phyloP scores from a whole-genome alignment of 2,888 invertebrate species.

The Drosophila falleni region DNA sequence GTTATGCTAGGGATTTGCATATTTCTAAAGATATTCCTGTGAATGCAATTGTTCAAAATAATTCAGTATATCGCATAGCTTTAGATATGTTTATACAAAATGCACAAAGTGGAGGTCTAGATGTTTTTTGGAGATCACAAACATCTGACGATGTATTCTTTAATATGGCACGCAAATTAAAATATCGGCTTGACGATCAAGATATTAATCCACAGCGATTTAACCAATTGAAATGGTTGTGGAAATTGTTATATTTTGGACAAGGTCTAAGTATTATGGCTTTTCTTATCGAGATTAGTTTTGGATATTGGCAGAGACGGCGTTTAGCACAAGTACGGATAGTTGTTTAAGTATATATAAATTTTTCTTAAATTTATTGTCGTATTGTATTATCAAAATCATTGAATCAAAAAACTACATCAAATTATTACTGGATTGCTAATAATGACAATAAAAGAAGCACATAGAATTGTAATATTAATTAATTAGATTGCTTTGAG shows the following conservation, averaged over 20 bases:
- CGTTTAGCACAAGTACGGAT: background rate
- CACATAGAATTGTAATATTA: no score
- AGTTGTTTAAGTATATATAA: background rate
- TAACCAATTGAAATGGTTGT: background rate
- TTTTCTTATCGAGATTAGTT: constrained; percentile 31
- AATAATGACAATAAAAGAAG: background rate
- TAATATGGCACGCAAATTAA: background rate
- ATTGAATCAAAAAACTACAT: constrained; percentile 1
- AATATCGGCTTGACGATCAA: fast-evolving
- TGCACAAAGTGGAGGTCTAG: constrained; percentile 19
- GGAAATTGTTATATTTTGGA: background rate
- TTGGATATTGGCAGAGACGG: background rate
- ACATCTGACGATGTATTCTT: background rate
- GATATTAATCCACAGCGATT: background rate
- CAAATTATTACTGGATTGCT: background rate
- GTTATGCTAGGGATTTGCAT: constrained; percentile 13
- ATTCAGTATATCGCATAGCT: constrained; percentile 46
- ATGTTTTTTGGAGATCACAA: fast-evolving
- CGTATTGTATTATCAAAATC: background rate
- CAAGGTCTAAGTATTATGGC: fast-evolving
- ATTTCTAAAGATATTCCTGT: constrained; percentile 20
- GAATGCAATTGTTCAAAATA: constrained; percentile 19
- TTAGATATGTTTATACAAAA: constrained; percentile 24
- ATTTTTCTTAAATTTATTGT: background rate
- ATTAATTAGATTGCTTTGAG: no score